Evolutionary conservation across 2,888 invertebrate species (phyloP).

Genomic region (Periphyllus acericola): DNA sequence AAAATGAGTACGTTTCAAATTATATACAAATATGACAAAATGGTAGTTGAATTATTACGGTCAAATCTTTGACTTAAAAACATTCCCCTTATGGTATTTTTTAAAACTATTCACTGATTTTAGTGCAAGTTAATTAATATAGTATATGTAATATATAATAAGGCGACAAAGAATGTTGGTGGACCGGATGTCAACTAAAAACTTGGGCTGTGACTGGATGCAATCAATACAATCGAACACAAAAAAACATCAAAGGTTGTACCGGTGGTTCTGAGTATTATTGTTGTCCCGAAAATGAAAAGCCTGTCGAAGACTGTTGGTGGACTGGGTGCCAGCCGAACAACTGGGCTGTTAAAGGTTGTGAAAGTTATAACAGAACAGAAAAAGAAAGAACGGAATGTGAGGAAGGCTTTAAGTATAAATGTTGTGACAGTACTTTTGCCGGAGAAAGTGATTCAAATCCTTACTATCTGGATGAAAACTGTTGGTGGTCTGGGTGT

Average conservation of each 20-base stretch:
- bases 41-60: too few species aligned
- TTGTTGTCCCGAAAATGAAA: not conserved
- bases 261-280: constrained; percentile 24
- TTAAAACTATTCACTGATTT: too few species aligned
- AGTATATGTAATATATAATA: not conserved
- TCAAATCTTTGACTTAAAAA: too few species aligned
- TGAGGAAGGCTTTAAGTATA: constrained; percentile 1
- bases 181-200: constrained; percentile 62
- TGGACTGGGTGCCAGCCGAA: constrained; percentile 60
- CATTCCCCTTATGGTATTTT: too few species aligned
- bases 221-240: constrained; percentile 47
- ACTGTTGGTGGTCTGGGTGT: constrained; percentile 36
- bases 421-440: not conserved
- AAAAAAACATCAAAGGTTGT: constrained; percentile 25
- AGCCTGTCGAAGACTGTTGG: constrained; percentile 31
- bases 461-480: not conserved
- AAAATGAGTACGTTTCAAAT: too few species aligned
- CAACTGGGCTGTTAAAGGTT: constrained; percentile 52
- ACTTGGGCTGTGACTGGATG: constrained; percentile 62
- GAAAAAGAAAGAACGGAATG: constrained; percentile 5
- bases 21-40: too few species aligned
- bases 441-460: not conserved
- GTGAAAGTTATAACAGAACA: constrained; percentile 8
- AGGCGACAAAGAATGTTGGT: constrained; percentile 43
- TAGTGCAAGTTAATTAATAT: not conserved